These are phyloP conservation scores for Uria aalge DNA, from an alignment of 2,113 vertebrate genomes.

Conservation along the genomic window DNA sequence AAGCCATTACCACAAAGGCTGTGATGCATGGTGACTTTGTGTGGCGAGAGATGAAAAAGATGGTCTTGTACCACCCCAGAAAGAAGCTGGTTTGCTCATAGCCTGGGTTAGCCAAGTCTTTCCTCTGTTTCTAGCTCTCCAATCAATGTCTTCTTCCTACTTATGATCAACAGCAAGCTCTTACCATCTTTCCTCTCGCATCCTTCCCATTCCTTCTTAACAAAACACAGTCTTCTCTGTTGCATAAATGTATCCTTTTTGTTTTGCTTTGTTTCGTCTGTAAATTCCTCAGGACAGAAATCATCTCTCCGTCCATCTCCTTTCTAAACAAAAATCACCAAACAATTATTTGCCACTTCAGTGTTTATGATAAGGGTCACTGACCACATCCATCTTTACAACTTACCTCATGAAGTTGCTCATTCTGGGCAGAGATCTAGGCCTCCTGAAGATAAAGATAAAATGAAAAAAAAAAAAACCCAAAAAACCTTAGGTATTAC, in stretches of 20 bases:
- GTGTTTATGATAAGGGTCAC: neutral
- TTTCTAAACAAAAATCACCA: neutral
- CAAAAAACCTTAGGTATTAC: neutral
- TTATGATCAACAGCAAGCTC: neutral
- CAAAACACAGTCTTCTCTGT: neutral
- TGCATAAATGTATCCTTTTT: neutral
- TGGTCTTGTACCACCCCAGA: neutral
- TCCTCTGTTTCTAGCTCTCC: neutral
- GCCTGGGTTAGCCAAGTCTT: neutral
- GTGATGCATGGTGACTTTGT: neutral
- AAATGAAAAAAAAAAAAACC: neutral
- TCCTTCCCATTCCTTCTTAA: neutral
- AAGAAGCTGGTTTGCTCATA: neutral
- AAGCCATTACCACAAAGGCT: neutral
- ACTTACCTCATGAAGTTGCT: neutral
- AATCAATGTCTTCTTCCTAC: neutral
- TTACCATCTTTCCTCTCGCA: neutral
- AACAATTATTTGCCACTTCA: neutral
- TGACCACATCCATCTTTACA: neutral
- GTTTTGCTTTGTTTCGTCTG: neutral
- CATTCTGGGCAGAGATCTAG: neutral
- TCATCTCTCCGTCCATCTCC: neutral
- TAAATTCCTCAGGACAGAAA: neutral
- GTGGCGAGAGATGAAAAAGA: neutral
- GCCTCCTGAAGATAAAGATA: slow-evolving; percentile 19